These are phyloP conservation scores for Neomorphus geoffroyi DNA, from an alignment of 2,797 vertebrate genomes.

Conservation along the genomic window DNA sequence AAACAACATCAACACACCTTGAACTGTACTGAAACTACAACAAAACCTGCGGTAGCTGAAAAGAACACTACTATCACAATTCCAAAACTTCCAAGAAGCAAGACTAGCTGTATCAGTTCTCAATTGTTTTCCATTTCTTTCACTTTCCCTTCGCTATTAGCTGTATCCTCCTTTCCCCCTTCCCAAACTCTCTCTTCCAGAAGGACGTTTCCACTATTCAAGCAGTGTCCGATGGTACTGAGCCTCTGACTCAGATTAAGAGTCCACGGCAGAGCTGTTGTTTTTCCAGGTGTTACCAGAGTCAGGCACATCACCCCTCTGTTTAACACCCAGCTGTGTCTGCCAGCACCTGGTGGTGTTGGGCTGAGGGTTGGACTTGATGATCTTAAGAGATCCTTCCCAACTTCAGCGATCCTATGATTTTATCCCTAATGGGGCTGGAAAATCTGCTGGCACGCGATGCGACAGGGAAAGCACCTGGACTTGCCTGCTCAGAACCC, in stretches of 20 bases:
- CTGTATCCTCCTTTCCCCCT: background rate
- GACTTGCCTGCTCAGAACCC: background rate
- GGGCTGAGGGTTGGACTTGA: too few relatives aligned
- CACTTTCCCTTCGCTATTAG: rapidly evolving
- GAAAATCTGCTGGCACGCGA: background rate
- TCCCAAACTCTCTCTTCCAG: too few relatives aligned
- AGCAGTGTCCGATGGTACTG: background rate
- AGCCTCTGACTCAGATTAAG: background rate
- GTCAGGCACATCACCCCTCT: rapidly evolving
- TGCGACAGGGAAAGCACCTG: rapidly evolving
- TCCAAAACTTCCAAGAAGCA: background rate
- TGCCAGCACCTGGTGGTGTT: background rate
- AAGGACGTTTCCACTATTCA: background rate
- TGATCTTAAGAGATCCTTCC: too few relatives aligned
- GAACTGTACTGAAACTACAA: background rate
- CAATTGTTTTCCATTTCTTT: background rate
- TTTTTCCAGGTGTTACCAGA: too few relatives aligned
- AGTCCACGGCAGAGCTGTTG: background rate
- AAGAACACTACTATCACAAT: rapidly evolving
- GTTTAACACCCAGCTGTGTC: too few relatives aligned
- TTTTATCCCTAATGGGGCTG: background rate
- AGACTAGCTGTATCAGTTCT: background rate
- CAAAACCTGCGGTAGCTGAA: background rate
- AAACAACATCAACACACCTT: background rate
- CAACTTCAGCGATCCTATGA: too few relatives aligned